Percentiles rank a stretch among this genome's conserved stretches.
Evolutionary conservation across 2,113 vertebrate species (phyloP).

Genomic region (Sinocyclocheilus anshuiensis): DNA sequence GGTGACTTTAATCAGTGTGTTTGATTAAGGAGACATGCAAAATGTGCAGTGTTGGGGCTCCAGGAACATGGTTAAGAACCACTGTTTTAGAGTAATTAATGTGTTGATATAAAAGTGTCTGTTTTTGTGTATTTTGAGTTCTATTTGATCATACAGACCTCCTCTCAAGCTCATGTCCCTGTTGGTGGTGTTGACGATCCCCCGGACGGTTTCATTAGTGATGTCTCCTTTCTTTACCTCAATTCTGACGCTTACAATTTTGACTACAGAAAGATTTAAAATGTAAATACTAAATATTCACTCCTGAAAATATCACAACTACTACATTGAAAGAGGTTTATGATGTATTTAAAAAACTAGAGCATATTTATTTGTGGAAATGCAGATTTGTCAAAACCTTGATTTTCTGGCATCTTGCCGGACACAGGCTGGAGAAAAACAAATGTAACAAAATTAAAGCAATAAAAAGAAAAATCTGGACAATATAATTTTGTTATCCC

Average conservation of each 20-base stretch:
- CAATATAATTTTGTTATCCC: neutral
- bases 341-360: neutral
- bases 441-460: neutral
- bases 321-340: neutral
- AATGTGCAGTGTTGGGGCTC: neutral
- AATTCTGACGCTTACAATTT: slow-evolving; percentile 55
- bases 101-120: neutral
- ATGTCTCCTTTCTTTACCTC: slow-evolving; percentile 64
- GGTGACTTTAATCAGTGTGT: neutral
- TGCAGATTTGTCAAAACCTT: slow-evolving; percentile 42
- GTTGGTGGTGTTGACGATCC: slow-evolving; percentile 67
- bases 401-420: slow-evolving; percentile 44
- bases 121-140: neutral
- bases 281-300: neutral
- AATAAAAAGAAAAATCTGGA: neutral
- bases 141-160: slow-evolving; percentile 41
- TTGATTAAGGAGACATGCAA: neutral
- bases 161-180: slow-evolving; percentile 50
- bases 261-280: slow-evolving; percentile 45
- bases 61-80: neutral
- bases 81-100: neutral
- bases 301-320: neutral
- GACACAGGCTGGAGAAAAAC: neutral
- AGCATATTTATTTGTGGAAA: neutral
- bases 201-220: slow-evolving; percentile 56